These are phyloP conservation scores for Leuciscus waleckii DNA, from an alignment of 2,797 vertebrate genomes.

Conservation along the genomic window DNA sequence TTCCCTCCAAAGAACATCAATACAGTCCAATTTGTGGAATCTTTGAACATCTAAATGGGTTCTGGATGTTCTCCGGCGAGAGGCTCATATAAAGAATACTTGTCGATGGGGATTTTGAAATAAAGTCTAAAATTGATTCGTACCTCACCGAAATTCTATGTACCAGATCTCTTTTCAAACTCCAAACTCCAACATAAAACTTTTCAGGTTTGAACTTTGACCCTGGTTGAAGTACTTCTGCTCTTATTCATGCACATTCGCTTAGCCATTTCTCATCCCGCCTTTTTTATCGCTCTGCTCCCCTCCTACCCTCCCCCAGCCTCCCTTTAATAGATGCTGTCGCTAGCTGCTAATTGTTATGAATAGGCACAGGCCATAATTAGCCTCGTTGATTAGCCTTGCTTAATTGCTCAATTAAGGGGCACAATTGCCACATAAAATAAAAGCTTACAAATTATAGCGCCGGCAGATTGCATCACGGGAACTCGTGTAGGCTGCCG, in stretches of 20 bases:
- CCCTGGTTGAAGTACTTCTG: constrained; percentile 13
- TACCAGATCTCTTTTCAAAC: constrained; percentile 24
- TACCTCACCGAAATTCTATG: constrained; percentile 15
- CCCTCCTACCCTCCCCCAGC: constrained; percentile 67
- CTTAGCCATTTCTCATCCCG: constrained; percentile 51
- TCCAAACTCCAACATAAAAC: constrained; percentile 45
- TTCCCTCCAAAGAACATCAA: constrained; percentile 67
- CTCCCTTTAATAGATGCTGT: constrained; percentile 83
- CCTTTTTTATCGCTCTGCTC: constrained; percentile 16
- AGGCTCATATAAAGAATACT: constrained; percentile 71
- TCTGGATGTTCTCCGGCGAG: constrained; percentile 68
- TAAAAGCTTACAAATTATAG: constrained; percentile 78
- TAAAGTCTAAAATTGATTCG: constrained; percentile 63
- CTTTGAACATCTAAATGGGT: constrained; percentile 77
- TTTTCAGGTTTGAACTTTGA: constrained; percentile 42
- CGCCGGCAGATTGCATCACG: constrained; percentile 54
- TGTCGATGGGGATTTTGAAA: constrained; percentile 78
- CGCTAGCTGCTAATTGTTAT: constrained; percentile 85
- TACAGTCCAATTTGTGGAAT: constrained; percentile 78
- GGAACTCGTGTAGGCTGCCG: constrained; percentile 41
- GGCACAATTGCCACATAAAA: constrained; percentile 82
- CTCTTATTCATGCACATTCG: constrained; percentile 68
- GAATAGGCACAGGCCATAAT: constrained; percentile 86
- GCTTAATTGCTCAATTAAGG: constrained; percentile 88
- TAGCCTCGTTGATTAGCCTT: constrained; percentile 88